These are phyloP conservation scores for Montipora sp. DNA, from an alignment of 64 coral and sea anemone species.

Conservation along the genomic window DNA sequence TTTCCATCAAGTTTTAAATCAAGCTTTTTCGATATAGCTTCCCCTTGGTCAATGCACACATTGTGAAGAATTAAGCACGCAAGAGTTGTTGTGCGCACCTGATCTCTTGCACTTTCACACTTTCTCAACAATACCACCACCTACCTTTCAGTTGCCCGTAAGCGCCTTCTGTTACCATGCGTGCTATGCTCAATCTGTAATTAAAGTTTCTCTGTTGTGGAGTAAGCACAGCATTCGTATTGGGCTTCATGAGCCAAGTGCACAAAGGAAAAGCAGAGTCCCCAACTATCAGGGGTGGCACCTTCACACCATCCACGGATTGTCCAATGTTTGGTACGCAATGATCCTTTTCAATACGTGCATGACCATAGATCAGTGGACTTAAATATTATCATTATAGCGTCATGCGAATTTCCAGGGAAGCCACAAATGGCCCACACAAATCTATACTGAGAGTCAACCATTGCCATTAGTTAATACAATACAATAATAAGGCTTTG, in stretches of 20 bases:
- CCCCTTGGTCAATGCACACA: not conserved
- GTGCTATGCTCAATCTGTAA: not conserved
- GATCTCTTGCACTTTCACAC: conserved; percentile 4
- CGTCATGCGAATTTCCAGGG: conserved; percentile 39
- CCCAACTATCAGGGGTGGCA: not conserved
- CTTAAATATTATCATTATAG: conserved; percentile 28
- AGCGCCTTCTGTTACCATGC: no score
- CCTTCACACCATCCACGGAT: not conserved
- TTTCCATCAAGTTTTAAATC: not conserved
- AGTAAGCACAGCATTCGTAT: not conserved
- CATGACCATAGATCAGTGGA: not conserved
- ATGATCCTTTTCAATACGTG: not conserved
- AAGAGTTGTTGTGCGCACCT: not conserved
- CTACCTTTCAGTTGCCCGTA: no score
- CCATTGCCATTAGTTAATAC: no score
- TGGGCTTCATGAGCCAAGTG: not conserved
- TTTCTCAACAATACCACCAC: not conserved
- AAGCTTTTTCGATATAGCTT: not conserved
- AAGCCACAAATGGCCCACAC: conserved; percentile 48
- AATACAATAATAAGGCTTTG: no score
- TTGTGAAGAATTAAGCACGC: not conserved
- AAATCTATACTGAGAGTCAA: conserved; percentile 50
- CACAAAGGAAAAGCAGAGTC: not conserved
- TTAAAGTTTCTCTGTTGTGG: not conserved
- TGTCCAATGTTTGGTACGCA: not conserved